phyloP scores from a whole-genome alignment of 2,888 invertebrate species.

The Hoplodrina blanda region DNA sequence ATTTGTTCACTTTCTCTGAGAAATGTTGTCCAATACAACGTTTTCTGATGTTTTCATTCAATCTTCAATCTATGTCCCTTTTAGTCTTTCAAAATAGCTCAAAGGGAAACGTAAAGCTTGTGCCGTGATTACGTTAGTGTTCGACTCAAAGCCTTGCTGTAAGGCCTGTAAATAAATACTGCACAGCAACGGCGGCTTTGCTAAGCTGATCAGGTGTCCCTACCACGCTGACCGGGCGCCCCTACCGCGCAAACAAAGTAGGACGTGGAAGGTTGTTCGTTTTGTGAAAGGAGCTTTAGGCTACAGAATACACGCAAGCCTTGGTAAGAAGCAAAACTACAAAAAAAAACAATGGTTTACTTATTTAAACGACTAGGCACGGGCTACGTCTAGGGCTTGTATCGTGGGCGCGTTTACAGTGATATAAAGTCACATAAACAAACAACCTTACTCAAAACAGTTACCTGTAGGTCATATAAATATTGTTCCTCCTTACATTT shows the following conservation, averaged over 20 bases:
- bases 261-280: neutral
- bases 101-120: constrained; percentile 30
- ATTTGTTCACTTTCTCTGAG: neutral
- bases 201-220: constrained; percentile 25
- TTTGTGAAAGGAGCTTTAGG: constrained; percentile 6
- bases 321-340: neutral
- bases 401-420: no score
- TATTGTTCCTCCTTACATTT: no score
- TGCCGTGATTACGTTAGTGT: constrained; percentile 37
- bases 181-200: constrained; percentile 5
- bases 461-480: no score
- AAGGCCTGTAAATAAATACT: constrained; percentile 34
- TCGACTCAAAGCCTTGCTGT: constrained; percentile 31
- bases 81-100: constrained; percentile 26
- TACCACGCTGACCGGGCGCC: neutral
- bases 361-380: no score
- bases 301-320: neutral
- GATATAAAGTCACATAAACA: no score
- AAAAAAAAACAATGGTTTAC: neutral
- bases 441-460: no score
- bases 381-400: no score
- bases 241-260: constrained; percentile 2
- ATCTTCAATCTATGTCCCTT: constrained; percentile 4
- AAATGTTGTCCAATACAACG: neutral
- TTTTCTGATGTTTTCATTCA: constrained; percentile 1